Base-by-base conservation (phyloP, 2,888 invertebrate species). In the Cordylochernes scorpioides region DNA sequence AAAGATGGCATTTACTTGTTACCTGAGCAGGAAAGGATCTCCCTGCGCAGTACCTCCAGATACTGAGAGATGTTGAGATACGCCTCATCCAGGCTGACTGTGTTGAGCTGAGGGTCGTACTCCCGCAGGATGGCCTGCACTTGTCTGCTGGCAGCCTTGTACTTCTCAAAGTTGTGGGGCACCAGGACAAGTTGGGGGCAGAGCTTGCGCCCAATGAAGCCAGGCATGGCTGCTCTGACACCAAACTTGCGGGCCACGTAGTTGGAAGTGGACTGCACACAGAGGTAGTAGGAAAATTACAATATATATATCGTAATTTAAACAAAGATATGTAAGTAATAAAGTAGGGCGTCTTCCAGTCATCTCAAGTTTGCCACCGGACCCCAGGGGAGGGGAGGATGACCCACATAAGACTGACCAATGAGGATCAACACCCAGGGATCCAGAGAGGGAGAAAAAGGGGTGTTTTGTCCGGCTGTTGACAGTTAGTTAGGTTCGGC, bases 191-290 rank as follows among this genome's bases (percentile, higher is more conserved):
- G 49, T 17, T 58, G 46, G 1, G 64, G 63, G 42, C 65, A 65
- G 5, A 65, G 49, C 41, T 62, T 62, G 31, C 51, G 53, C 2
- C 52, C 64, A 32, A 65, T 62, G 43, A 63, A 64, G 1, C 63
- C 65, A 2, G 65, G 63, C 64, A 66, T 64, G 3, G 58, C 65
- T 5, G 64, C 62, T 24, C 64, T 48, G 1, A 65, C 63, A 9
- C 65, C 65, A 47, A 48, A 65, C 33, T 53, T 49, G 13, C 65
- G 49, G 3, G 65, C 64, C 10, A 52, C 41, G 42, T 65, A 65
- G 46, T 65, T 65, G 2, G 62, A 61, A 2, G 65, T 66, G 15
- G 59, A 60, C 47, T 65, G 46, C 63, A 65, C 64, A 5, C 49
- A 45, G 10, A 41, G 45, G 4, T n/a, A n/a, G n/a, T n/a, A 19